Conservation (phyloP, 2,113 vertebrate species). For the Cynopterus brachyotis region DNA sequence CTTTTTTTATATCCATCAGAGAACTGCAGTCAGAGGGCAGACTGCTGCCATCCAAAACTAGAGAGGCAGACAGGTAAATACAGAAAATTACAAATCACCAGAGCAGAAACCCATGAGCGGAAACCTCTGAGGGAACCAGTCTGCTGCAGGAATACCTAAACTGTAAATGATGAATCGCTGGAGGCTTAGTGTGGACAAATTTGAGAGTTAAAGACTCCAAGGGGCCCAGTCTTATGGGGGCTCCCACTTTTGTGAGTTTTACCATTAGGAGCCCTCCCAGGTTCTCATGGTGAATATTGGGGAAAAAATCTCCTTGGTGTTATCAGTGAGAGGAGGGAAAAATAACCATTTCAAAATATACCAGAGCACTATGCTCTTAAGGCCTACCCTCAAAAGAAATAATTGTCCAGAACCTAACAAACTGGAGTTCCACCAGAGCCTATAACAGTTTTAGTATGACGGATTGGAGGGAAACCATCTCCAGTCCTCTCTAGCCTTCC, state of each 20-base stretch:
- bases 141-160: not conserved
- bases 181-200: not conserved
- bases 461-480: not conserved
- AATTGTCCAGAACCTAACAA: not conserved
- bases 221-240: not conserved
- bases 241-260: not conserved
- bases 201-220: not conserved
- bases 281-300: not conserved
- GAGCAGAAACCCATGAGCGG: not conserved
- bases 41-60: not conserved
- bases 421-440: not conserved
- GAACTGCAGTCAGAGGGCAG: not conserved
- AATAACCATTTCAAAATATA: not conserved
- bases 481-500: not conserved
- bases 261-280: not conserved
- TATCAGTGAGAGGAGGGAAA: not conserved
- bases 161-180: not conserved
- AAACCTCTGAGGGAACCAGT: not conserved
- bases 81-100: not conserved
- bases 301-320: not conserved
- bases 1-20: not conserved
- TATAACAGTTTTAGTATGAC: too few relatives aligned
- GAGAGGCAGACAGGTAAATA: not conserved
- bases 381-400: not conserved
- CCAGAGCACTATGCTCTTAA: not conserved